These are phyloP conservation scores for Bactericera cockerelli DNA, from an alignment of 1,140 invertebrate species.

Conservation along the genomic window DNA sequence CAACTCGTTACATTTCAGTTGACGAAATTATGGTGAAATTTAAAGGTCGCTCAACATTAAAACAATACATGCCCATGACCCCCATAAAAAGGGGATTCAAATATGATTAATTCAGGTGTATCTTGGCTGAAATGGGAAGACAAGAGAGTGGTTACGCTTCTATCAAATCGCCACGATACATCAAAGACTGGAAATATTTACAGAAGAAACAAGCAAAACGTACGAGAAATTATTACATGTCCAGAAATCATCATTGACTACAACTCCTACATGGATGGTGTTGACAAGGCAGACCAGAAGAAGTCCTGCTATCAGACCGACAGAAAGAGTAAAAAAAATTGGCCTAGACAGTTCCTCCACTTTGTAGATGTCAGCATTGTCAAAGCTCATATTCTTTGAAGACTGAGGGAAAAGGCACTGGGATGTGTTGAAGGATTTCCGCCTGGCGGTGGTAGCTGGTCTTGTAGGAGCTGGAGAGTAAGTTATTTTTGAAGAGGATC, in stretches of 20 bases:
- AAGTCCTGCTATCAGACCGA: slow-evolving; percentile 20
- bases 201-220: slow-evolving; percentile 23
- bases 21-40: slow-evolving; percentile 23
- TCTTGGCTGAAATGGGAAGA: slow-evolving; percentile 3
- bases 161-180: slow-evolving; percentile 21
- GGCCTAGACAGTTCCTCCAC: slow-evolving; percentile 23
- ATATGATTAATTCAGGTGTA: slow-evolving; percentile 20
- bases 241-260: slow-evolving; percentile 22
- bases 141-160: slow-evolving; percentile 15
- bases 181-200: slow-evolving; percentile 11
- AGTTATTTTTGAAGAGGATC: not conserved
- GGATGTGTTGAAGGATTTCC: not conserved
- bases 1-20: slow-evolving; percentile 14
- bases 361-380: slow-evolving; percentile 24
- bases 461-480: not conserved
- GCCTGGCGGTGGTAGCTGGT: not conserved
- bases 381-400: slow-evolving; percentile 22
- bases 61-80: slow-evolving; percentile 26
- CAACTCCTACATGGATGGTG: slow-evolving; percentile 25
- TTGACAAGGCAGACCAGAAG: slow-evolving; percentile 23
- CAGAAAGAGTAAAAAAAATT: slow-evolving; percentile 22
- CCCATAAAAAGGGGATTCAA: slow-evolving; percentile 27
- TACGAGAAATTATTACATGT: slow-evolving; percentile 18
- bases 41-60: slow-evolving; percentile 22
- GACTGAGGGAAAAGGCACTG: slow-evolving; percentile 11